Base-by-base conservation (phyloP, 2,888 invertebrate species). In the Ichneumon xanthorius region DNA sequence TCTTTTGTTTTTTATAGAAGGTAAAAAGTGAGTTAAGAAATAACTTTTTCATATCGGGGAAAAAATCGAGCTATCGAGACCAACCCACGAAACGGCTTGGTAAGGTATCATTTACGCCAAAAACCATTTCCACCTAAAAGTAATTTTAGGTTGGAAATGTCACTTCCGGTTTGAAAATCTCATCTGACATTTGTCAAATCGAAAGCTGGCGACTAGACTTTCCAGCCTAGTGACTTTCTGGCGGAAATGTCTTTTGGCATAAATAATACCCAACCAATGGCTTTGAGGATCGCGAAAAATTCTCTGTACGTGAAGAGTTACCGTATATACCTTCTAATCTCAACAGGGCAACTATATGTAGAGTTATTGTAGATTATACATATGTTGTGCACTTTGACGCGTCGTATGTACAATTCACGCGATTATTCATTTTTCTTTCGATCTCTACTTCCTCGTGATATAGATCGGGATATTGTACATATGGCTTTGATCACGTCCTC, bases 371-470 rank as follows among this genome's bases (percentile, higher is more conserved):
- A 70, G 19, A 70, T 80, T 45, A 63, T 81, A 61, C 77, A 85
- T 81, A 63, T 73, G 48, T 82, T 86, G 84, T 82, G 82, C 86
- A 84, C 68, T 68, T 86, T 50, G 82, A 84, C 82, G 76, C 58
- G 61, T 84, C 71, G 45, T 84, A 87, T 86, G 58, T 87, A 86
- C 86, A 86, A 78, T 80, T 71, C 58, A 30, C 48, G 71, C 55
- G 76, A 61, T 63, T 65, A 37, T 65, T 33, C 22, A 58, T 84
- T 65, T 71, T 65, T 22, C 5, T 7, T 33, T 16, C n/a, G 63
- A 6, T 33, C 33, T 50, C 9, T 53, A 58, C 45, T 55, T 63
- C 61, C 63, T 75, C 63, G 70, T 70, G 68, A 48, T 72, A 78
- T 50, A 73, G 61, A 73, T 67, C 58, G 68, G 65, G 67, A 67